Conservation (phyloP, 2,888 invertebrate genomes). For the Andrena fulva region DNA sequence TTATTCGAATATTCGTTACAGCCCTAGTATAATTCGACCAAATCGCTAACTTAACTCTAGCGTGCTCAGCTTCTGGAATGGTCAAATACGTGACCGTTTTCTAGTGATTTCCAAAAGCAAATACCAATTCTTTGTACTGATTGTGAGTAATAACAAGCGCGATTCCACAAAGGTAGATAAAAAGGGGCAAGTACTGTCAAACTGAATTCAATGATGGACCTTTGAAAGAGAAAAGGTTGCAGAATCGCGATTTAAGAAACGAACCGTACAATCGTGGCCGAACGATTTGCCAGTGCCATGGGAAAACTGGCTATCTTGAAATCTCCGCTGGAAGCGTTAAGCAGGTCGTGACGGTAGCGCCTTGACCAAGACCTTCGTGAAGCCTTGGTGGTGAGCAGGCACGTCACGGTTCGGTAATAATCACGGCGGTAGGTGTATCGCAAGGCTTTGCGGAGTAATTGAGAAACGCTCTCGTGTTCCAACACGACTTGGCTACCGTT, state of each 20-base stretch:
- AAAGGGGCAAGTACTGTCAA: too few species aligned
- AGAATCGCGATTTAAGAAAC: neutral
- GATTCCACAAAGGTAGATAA: too few species aligned
- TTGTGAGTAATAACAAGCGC: too few species aligned
- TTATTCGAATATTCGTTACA: too few species aligned
- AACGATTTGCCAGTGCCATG: neutral
- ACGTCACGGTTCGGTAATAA: conserved; percentile 74
- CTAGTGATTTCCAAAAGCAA: too few species aligned
- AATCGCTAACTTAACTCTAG: too few species aligned
- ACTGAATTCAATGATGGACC: too few species aligned
- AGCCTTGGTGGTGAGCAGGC: conserved; percentile 57
- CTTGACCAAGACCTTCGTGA: conserved; percentile 72
- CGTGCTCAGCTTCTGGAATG: too few species aligned
- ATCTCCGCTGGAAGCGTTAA: conserved; percentile 57
- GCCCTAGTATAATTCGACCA: too few species aligned
- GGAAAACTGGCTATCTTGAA: neutral
- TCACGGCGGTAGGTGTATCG: conserved; percentile 70
- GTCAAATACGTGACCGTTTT: too few species aligned
- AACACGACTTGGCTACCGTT: conserved; percentile 74
- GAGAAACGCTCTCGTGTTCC: conserved; percentile 76
- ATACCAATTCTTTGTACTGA: too few species aligned
- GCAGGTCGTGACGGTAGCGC: conserved; percentile 58
- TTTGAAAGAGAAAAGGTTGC: neutral
- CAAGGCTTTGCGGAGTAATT: conserved; percentile 70
- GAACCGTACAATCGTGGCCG: neutral